Evolutionary conservation across 2,888 invertebrate species (phyloP).

Genomic region (Drosophila trichaetosa): DNA sequence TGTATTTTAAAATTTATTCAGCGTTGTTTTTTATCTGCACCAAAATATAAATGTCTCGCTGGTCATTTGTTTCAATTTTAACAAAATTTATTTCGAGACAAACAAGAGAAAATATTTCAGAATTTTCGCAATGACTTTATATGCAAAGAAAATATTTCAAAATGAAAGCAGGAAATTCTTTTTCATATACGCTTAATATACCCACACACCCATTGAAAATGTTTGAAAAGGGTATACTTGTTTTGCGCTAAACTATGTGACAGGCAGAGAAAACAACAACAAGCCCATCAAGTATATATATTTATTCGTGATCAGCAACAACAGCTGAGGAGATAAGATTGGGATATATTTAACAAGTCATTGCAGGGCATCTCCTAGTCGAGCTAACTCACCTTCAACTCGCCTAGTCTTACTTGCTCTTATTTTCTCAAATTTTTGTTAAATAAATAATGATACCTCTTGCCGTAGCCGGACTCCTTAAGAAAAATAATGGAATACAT

Average conservation of each 20-base stretch:
- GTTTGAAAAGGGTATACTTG: background rate
- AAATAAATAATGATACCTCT: constrained; percentile 5
- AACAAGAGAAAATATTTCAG: constrained; percentile 12
- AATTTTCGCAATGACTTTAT: constrained; percentile 3
- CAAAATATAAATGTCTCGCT: constrained; percentile 56
- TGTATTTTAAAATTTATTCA: constrained; percentile 28
- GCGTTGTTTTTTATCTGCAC: constrained; percentile 27
- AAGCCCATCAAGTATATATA: background rate
- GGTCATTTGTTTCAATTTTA: constrained; percentile 38
- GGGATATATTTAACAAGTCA: background rate
- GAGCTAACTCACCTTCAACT: background rate
- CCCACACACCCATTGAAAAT: background rate
- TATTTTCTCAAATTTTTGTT: constrained; percentile 2
- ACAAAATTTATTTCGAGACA: constrained; percentile 52
- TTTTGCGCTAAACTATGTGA: background rate
- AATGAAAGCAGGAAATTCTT: background rate
- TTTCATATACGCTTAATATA: background rate
- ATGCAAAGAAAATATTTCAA: background rate
- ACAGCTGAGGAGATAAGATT: background rate
- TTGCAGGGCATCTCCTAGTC: background rate
- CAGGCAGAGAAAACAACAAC: background rate
- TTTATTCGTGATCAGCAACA: background rate
- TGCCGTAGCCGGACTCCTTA: background rate
- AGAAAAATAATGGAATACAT: background rate
- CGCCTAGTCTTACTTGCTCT: background rate